Evolutionary conservation across 2,888 invertebrate genomes (phyloP), one percentile per base, ranked within the genome.

Genomic region (Dioctria linearis): DNA sequence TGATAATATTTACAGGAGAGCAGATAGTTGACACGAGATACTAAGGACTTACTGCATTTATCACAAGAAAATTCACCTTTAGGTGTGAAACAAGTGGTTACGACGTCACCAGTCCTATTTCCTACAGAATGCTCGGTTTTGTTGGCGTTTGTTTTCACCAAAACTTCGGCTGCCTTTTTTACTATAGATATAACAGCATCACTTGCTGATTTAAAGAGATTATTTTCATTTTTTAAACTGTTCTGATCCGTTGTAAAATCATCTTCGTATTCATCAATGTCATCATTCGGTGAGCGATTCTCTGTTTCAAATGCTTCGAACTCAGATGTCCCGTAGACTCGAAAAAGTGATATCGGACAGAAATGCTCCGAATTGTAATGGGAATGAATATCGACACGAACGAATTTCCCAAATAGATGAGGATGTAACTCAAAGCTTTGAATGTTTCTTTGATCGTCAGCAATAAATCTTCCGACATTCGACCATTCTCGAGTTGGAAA

Each of bases 281-380:
- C 93, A 54, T 91, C 92, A 80, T 91, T 91, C 83, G 92, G 93
- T 79, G 91, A 91, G 13, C 93, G 92, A 84, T 93, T 94, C 86
- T 95, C 96, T 78, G 95, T 95, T 87, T 95, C 95, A 69, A 96
- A 89, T 2, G 96, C 96, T 88, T 96, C 96, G 86, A 95, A 96
- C 87, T 98, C 98, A 11, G 96, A 97, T 3, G 96, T 96, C 25
- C 98, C 98, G 86, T 95, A 98, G 2, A 97, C 96, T 82, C 96
- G 93, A 88, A 99, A 96, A 73, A 98, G 90, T n/a, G 98, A 98
- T 83, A 99, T 91, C 0, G 99, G 99, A 87, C 99, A 99, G 88
- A 95, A 99, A 88, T 99, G 99, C 88, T 99, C 99, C 6, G 94
- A 94, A 37, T 99, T 98, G 88, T 98, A 96, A 88, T 99, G 98